Evolutionary conservation across 2,888 invertebrate species (phyloP).

Genomic region (Caenorhabditis angaria): DNA sequence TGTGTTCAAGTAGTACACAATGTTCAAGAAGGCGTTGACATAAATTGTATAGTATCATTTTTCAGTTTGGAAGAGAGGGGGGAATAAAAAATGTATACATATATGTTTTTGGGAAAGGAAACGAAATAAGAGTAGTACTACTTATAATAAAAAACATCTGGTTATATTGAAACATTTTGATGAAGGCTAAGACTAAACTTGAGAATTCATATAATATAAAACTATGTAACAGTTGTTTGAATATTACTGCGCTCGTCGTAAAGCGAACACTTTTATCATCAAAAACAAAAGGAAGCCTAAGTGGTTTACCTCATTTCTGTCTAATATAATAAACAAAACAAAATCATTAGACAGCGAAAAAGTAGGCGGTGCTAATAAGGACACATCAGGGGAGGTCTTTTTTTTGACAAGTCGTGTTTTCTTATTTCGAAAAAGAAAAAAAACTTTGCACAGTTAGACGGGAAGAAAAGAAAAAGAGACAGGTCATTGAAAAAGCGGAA

Average conservation of each 20-base stretch:
- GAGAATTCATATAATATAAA: too few relatives aligned
- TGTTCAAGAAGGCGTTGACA: too few relatives aligned
- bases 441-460: background rate
- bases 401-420: conserved; percentile 2
- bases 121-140: background rate
- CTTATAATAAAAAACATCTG: background rate
- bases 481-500: conserved; percentile 7
- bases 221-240: background rate
- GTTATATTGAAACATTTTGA: background rate
- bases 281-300: background rate
- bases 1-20: background rate
- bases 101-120: too few relatives aligned
- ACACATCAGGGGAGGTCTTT: background rate
- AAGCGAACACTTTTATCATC: background rate
- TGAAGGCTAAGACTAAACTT: background rate
- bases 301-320: background rate
- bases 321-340: background rate
- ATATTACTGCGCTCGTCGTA: background rate
- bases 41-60: background rate
- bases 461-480: conserved; percentile 4
- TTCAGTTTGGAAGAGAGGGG: background rate
- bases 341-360: conserved; percentile 2
- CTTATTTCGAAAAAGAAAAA: background rate
- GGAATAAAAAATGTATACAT: background rate
- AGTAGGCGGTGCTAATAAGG: background rate